Evolutionary conservation across 2,888 invertebrate species (phyloP), one percentile per base, ranked within the genome.

Genomic region (Ceramica pisi): DNA sequence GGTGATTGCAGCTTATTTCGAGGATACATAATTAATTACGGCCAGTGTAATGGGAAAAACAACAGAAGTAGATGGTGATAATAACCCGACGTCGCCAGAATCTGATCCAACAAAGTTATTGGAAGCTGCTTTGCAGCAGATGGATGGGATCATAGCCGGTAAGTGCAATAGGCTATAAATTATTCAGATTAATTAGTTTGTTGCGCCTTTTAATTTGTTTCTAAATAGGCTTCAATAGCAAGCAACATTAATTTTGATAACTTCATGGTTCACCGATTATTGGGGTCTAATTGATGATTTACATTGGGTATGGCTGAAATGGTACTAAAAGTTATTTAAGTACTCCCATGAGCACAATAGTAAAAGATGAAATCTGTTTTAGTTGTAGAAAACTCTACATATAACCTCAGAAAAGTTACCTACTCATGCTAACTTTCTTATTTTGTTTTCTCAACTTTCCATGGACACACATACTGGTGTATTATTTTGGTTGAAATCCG

Each of bases 91-190:
- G 85, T 92, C 91, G 82, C 94, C 96, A 63, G 98, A 98, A 92
- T 98, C 98, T 68, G 98, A 98, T 93, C 98, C 98, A 76, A 98
- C 98, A 88, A 98, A 98, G 94, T 97, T 98, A 94, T 95, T 98
- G 90, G 98, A 98, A 91, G 98, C 98, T 81, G 98, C 98, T 55
- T 96, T 98, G 71, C 97, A 98, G 90, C 98, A 98, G 94, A 98
- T 98, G 98, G 98, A 98, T 94, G 98, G 98, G 67, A 98, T 98
- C 88, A 97, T 98, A 93, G 98, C 98, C 91, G 98, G 98, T 97
- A 92, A 94, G 94, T 85, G 53, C 50, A n/a, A 63, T 67, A 14
- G 1, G 41, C 56, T 61, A 8, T 41, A 62, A 38, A n/a, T 51
- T 9, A 60, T 31, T 31, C 31, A 38, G 12, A 48, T 9, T n/a